Evolutionary conservation across 2,797 vertebrate species (phyloP).

Genomic region (Acanthis flammea): DNA sequence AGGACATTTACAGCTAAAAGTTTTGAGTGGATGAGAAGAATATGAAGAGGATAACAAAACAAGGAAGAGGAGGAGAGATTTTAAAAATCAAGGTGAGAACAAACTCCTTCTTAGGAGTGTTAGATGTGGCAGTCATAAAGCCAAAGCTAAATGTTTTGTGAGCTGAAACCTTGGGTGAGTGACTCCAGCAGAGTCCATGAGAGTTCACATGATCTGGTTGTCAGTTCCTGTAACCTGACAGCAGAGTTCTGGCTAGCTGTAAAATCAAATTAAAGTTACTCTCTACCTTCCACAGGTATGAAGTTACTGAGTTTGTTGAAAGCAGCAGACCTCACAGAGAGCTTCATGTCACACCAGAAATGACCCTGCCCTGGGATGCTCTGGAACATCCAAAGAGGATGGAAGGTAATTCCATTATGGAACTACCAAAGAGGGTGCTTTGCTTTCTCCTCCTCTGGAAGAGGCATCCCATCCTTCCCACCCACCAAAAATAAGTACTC

Average conservation of each 20-base stretch:
- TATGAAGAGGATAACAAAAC: neutral
- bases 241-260: neutral
- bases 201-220: neutral
- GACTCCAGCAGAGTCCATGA: neutral
- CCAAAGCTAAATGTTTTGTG: neutral
- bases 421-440: neutral
- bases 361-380: neutral
- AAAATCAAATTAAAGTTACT: neutral
- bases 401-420: neutral
- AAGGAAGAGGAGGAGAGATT: neutral
- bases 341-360: neutral
- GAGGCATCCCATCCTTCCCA: neutral
- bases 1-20: neutral
- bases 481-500: neutral
- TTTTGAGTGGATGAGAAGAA: neutral
- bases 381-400: neutral
- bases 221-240: neutral
- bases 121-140: neutral
- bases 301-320: neutral
- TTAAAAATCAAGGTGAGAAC: neutral
- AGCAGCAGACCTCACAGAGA: neutral
- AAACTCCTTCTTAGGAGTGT: neutral
- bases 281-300: neutral
- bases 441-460: neutral
- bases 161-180: neutral